Conservation (phyloP, 2,113 vertebrate species). For the Phylloscopus trochilus region DNA sequence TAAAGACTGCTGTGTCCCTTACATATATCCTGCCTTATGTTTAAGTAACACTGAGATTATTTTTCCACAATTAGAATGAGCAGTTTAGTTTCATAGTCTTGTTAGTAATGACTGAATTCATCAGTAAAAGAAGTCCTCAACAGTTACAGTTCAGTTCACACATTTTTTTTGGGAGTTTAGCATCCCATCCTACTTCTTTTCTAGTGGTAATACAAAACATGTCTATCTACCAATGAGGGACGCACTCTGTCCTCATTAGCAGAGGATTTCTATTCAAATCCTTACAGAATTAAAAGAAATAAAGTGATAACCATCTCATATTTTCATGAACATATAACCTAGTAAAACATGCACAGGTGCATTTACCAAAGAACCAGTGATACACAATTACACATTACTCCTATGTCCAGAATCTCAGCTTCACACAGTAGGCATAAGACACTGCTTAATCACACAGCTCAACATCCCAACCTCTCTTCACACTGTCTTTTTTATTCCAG, state of each 20-base stretch:
- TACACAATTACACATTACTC: background rate
- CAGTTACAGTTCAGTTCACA: background rate
- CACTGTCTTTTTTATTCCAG: background rate
- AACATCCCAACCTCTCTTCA: background rate
- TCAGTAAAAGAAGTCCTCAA: background rate
- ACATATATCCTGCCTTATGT: background rate
- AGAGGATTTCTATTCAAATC: background rate
- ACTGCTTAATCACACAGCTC: background rate
- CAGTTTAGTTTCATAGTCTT: background rate
- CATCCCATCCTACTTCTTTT: background rate
- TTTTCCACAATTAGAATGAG: background rate
- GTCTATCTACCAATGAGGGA: background rate
- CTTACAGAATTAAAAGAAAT: background rate
- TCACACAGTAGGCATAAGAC: background rate
- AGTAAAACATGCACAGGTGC: background rate
- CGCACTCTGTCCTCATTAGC: background rate
- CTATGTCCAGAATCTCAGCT: background rate
- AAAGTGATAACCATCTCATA: background rate
- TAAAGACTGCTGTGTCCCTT: background rate
- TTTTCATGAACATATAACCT: background rate
- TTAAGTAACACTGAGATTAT: background rate
- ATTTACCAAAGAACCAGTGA: background rate
- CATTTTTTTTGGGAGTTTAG: background rate
- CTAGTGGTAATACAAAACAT: background rate
- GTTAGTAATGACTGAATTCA: background rate